Base-by-base conservation (phyloP, 2,797 vertebrate genomes). In the Sphenodon punctatus region DNA sequence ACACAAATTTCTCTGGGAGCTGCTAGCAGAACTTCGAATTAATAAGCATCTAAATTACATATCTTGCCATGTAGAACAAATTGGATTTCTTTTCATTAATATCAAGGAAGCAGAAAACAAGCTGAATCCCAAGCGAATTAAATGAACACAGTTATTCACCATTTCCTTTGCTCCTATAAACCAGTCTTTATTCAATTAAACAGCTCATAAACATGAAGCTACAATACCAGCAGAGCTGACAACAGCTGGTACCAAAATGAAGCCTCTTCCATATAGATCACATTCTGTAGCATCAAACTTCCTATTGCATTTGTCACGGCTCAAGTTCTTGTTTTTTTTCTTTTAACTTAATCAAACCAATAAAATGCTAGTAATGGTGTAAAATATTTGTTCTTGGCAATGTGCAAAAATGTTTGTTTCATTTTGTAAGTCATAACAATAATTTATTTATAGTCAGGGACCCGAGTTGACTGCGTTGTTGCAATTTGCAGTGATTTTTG, bases 61-160 rank as follows among this genome's bases (percentile, higher is more conserved):
- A 82, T 91, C 91, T 94, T 91, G 73, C 86, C 91, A 89, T 90
- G 91, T 93, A 95, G 93, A 96, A 95, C 94, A 95, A 95, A 95
- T 95, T 94, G 86, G 87, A 93, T 95, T 94, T 93, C 91, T 94
- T 94, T 94, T 93, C 93, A 93, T 93, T 95, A 94, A 93, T 94
- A 93, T 89, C 90, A 94, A 93, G 90, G 90, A 95, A 94, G 93
- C 92, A 95, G 93, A 94, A 95, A 95, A 95, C 90, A 93, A 95
- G 88, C 79, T 80, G 43, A 39, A 88, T 91, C 91, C 70, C 86
- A 75, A 88, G 82, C 77, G 91, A 91, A 70, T 85, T 65, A 82
- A 89, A 92, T 74, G 81, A 94, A 92, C 64, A 58, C 75, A 85
- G 92, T 93, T 91, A 91, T 91, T 93, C 81, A 87, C 87, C 61